Base-by-base conservation (phyloP, 2,888 invertebrate genomes). In the Lypha dubia region DNA sequence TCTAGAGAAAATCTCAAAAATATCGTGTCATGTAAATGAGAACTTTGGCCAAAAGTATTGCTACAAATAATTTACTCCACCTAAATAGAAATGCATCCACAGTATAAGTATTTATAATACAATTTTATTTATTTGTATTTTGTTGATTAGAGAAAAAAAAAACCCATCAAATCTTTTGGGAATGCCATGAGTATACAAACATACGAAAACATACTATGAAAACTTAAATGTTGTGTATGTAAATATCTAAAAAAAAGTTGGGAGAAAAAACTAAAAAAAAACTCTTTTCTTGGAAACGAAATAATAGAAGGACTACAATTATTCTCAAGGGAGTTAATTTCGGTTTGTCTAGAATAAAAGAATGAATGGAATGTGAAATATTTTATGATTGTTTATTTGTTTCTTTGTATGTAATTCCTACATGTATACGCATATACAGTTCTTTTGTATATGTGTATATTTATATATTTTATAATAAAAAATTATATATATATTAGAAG, bases 321-420 rank as follows among this genome's bases (percentile, higher is more conserved):
- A 77, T 62, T 79, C 70, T 56, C 71, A 13, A 32, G 9, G 46
- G 71, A 53, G 13, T 63, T 20, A 46, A 51, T 35, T 63, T 56
- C 35, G n/a, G 62, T 63, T 71, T 70, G 32, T 35, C 41, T 53
- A 44, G n/a, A 51, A 22, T 35, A 35, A 4, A 24, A 38, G 9
- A 71, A 56, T 13, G 41, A 73, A 60, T 51, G 56, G 73, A 41
- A 62, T 79, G 51, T 79, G 9, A 56, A 56, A 79, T 74, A 15
- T 41, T 53, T 11, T 67, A 11, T 60, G 73, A 60, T 80, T 67
- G 20, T 60, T 68, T 49, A 20, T 41, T 28, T 46, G 15, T 44
- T 44, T 15, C 15, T 44, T 44, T n/a, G 3, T 44, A 11, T 4
- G n/a, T 5, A n/a, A 44, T 44, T n/a, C 3, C 1, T 44, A 44